These are phyloP conservation scores for Elaphurus davidianus DNA, from an alignment of 2,113 vertebrate species.

Conservation along the genomic window DNA sequence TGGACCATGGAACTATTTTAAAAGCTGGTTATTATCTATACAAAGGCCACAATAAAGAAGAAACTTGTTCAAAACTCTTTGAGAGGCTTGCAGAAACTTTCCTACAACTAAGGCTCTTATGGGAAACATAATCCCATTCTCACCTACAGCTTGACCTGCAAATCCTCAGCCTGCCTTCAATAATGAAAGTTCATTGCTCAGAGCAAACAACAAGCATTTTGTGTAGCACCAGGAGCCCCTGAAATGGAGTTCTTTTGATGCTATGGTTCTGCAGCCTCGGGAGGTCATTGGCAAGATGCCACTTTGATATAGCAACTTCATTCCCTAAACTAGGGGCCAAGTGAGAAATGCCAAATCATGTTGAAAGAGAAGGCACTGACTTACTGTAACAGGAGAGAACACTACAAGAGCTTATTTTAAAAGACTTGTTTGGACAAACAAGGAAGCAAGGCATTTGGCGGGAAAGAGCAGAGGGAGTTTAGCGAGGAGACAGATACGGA, in stretches of 20 bases:
- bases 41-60: not conserved
- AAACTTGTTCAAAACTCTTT: conserved; percentile 32
- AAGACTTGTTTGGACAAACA: not conserved
- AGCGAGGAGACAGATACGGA: not conserved
- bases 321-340: not conserved
- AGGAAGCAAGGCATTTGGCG: not conserved
- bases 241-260: not conserved
- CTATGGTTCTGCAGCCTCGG: not conserved
- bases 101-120: not conserved
- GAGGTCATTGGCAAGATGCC: conserved; percentile 21
- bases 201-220: conserved; percentile 37
- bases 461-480: not conserved
- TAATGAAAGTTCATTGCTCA: conserved; percentile 50
- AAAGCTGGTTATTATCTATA: conserved; percentile 10
- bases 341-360: conserved; percentile 32
- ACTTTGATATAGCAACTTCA: conserved; percentile 38
- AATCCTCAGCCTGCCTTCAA: conserved; percentile 34
- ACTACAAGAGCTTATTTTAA: not conserved
- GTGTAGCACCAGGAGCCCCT: not conserved
- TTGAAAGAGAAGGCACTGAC: not conserved
- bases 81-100: conserved; percentile 28
- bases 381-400: not conserved
- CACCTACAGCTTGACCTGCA: conserved; percentile 21
- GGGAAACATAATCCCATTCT: conserved; percentile 33
- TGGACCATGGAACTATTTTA: not conserved